Evolutionary conservation across 2,113 vertebrate species (phyloP), one percentile per base, ranked within the genome.

Genomic region (Ammodytes dubius): DNA sequence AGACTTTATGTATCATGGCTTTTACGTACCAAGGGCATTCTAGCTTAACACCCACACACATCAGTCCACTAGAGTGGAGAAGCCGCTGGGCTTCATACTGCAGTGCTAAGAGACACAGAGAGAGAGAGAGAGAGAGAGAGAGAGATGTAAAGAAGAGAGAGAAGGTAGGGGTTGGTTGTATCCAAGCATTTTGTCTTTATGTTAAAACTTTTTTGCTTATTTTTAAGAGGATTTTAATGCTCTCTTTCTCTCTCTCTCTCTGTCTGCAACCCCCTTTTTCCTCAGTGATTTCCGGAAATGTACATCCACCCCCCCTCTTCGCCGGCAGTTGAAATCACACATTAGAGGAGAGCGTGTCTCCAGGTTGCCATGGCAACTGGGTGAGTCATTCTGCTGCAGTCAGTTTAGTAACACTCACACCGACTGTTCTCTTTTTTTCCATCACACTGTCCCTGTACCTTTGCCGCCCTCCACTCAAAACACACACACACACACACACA

Each of bases 381-480:
- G 82, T 95, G 95, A 96, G 93, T 95, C 95, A 95, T 95, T 91
- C 93, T 95, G 84, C 88, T 92, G 88, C 88, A 93, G 89, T 89
- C 5, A 35, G 79, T 93, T 94, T 90, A 87, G 92, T 95, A 75
- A 54, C 74, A 92, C 89, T 93, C 85, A 47, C 86, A 60, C 19
- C 42, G 60, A 90, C 82, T 89, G 80, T 77, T 50, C 4, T 42
- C 2, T n/a, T 50, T 77, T 19, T 61, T n/a, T 81, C 67, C 64
- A 64, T 81, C 7, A 1, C 12, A 15, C 42, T 80, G 81, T 70
- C 75, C 57, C 53, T 0, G 35, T 79, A 13, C 43, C 45, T 83
- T 86, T 43, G 27, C 47, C 6, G 0, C 58, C 79, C 79, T 61
- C 81, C 89, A 5, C 69, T 19, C 42, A 58, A 58, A 59, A 82